phyloP scores from a whole-genome alignment of 2,113 vertebrate species.

The Pachyramphus minor region DNA sequence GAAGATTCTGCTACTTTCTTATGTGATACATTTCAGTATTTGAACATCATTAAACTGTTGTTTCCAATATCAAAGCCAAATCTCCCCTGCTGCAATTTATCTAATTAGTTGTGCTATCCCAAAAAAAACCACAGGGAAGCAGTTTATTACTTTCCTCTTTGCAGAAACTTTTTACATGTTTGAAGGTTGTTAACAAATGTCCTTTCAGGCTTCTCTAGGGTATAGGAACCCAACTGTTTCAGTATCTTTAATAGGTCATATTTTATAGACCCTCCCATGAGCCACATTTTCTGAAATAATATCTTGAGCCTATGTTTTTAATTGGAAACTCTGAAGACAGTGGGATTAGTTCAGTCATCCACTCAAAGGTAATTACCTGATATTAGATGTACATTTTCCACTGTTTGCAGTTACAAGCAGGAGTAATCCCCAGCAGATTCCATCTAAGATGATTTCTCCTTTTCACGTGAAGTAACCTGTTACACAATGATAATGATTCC shows the following conservation, averaged over 20 bases:
- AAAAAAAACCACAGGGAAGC: neutral
- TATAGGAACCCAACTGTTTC: neutral
- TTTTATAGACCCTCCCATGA: conserved; percentile 30
- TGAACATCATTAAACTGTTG: neutral
- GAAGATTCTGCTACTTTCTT: neutral
- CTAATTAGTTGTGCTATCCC: neutral
- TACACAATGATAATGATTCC: neutral
- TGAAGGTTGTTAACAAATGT: conserved; percentile 16
- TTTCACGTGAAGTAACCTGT: neutral
- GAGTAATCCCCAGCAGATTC: neutral
- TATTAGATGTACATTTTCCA: conserved; percentile 31
- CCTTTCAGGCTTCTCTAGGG: neutral
- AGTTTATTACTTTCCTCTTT: neutral
- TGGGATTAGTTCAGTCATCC: conserved; percentile 37
- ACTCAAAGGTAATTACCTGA: conserved; percentile 45
- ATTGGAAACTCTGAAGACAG: conserved; percentile 39
- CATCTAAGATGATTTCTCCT: neutral
- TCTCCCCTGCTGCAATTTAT: neutral
- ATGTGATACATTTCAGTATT: neutral
- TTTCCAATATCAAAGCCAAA: neutral
- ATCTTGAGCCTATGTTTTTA: conserved; percentile 22
- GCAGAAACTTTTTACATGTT: neutral
- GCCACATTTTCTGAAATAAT: conserved; percentile 22
- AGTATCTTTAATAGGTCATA: neutral
- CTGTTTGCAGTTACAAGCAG: neutral